phyloP scores from a whole-genome alignment of 1,140 invertebrate genomes.

The Pristionchus pacificus region DNA sequence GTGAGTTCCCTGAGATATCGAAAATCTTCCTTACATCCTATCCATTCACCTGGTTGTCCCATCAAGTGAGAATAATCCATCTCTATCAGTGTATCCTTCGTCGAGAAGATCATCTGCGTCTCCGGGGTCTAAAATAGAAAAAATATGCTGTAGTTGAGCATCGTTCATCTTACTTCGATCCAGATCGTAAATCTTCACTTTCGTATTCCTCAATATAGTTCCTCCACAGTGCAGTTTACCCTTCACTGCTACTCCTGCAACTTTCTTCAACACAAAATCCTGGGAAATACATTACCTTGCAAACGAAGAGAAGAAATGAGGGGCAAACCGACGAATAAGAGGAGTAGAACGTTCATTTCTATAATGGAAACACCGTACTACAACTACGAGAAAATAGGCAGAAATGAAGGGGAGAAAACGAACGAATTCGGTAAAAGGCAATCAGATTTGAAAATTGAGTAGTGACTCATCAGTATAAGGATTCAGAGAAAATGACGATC shows the following conservation, averaged over 20 bases:
- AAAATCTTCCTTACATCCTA: not conserved
- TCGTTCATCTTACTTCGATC: slow-evolving; percentile 26
- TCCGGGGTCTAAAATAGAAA: slow-evolving; percentile 30
- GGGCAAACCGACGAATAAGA: too few species aligned
- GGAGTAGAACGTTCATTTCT: too few species aligned
- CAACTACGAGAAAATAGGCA: too few species aligned
- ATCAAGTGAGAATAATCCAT: slow-evolving; percentile 42
- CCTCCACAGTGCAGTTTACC: slow-evolving; percentile 29
- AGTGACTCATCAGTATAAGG: too few species aligned
- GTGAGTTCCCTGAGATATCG: slow-evolving; percentile 40
- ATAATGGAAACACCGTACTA: too few species aligned
- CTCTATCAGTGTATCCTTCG: slow-evolving; percentile 34
- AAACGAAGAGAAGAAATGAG: too few species aligned
- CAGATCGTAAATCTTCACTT: slow-evolving; percentile 37
- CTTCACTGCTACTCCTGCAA: slow-evolving; percentile 32
- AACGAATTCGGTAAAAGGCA: too few species aligned
- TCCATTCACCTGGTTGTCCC: slow-evolving; percentile 32
- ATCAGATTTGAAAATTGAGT: too few species aligned
- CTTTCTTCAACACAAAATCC: too few species aligned
- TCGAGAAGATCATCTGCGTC: slow-evolving; percentile 37
- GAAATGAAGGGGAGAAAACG: too few species aligned
- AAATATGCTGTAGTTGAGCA: not conserved
- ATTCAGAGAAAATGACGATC: too few species aligned
- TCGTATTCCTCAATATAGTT: slow-evolving; percentile 26
- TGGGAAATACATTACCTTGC: too few species aligned